Percentiles rank a stretch among this genome's conserved stretches.
Evolutionary conservation across 1,140 invertebrate species (phyloP).

Genomic region (Drosophila chauvacae): DNA sequence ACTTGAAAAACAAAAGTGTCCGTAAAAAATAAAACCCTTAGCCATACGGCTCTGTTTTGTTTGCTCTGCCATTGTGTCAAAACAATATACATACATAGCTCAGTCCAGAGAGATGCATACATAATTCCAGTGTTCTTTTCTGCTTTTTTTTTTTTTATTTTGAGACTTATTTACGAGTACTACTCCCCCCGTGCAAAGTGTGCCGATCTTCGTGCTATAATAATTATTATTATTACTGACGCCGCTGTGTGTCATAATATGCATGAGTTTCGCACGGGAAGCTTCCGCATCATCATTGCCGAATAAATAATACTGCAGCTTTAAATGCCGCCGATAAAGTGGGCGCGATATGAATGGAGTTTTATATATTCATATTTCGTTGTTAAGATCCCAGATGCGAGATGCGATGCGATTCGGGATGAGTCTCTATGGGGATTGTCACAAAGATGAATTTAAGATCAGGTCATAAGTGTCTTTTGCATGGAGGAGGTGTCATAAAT

Average conservation of each 20-base stretch:
- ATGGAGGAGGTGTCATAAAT: background rate
- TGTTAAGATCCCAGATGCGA: conserved; percentile 26
- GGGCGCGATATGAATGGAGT: conserved; percentile 50
- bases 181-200: conserved; percentile 49
- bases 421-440: conserved; percentile 27
- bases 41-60: background rate
- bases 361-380: conserved; percentile 27
- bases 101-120: conserved; percentile 5
- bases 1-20: too few relatives aligned
- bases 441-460: conserved; percentile 16
- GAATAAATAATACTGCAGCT: conserved; percentile 30
- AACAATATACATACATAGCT: conserved; percentile 30
- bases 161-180: conserved; percentile 6
- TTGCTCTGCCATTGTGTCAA: conserved; percentile 48
- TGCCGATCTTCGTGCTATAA: conserved; percentile 52
- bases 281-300: conserved; percentile 53
- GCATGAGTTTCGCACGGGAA: conserved; percentile 27
- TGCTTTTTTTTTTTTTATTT: conserved; percentile 1
- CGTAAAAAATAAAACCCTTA: background rate
- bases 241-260: conserved; percentile 47
- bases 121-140: conserved; percentile 12
- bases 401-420: conserved; percentile 8
- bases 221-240: conserved; percentile 42
- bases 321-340: conserved; percentile 27
- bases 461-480: background rate